Base-by-base conservation (phyloP, 2,888 invertebrate species). In the Melipona bicolor region DNA sequence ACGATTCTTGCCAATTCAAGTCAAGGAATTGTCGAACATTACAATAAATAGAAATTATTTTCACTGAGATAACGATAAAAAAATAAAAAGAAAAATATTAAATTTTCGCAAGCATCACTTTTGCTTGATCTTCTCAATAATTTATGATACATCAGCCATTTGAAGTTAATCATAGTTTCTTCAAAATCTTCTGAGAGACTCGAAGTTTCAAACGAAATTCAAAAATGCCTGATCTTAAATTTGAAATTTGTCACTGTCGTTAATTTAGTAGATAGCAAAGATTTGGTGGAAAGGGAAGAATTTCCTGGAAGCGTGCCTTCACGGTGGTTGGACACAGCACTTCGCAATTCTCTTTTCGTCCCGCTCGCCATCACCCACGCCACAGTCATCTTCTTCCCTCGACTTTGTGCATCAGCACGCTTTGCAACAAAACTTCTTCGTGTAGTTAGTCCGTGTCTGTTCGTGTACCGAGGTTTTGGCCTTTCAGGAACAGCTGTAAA, bases 301-400 rank as follows among this genome's bases (percentile, higher is more conserved):
- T 92, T 91, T 94, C 93, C 93, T 93, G 93, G 93, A 93, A 94
- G 92, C 93, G 93, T 94, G 93, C 92, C 93, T 93, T 94, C 92
- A 94, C 92, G 94, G 91, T 93, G 85, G 88, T 89, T 93, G 93
- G 89, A 90, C 89, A 91, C 91, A 52, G 90, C 90, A 92, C 93
- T 94, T 94, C 91, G 93, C 94, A 93, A 94, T 94, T 87, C 91
- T 90, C 89, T 89, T 89, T 87, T 88, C 82, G 83, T 87, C 83
- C 77, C 84, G 78, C 81, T 83, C 86, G 79, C 86, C 88, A 84
- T 86, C 87, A 68, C 82, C 88, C 83, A 86, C 85, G 77, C 86
- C 84, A 84, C 76, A 86, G 74, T 89, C 89, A 88, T 88, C 88
- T 87, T 90, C 88, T 90, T 81, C 90, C 91, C 90, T 86, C 87